These are phyloP conservation scores for Phyllopteryx taeniolatus DNA, from an alignment of 2,113 vertebrate genomes.

Conservation along the genomic window DNA sequence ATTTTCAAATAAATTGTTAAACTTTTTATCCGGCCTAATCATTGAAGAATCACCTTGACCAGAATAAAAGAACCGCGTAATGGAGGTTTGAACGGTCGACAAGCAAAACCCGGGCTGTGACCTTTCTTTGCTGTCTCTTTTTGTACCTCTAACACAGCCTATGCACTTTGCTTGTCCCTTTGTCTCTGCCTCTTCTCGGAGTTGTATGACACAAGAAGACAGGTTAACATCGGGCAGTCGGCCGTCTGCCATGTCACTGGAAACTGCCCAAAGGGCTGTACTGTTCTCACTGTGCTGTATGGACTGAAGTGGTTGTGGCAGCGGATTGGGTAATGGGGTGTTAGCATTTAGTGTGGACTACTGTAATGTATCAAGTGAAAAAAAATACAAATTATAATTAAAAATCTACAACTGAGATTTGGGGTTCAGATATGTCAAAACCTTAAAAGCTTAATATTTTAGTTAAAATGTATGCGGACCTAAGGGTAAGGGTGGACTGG, in stretches of 20 bases:
- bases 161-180: slow-evolving; percentile 3
- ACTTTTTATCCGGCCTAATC: too few species aligned
- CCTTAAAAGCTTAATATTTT: too few species aligned
- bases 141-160: too few species aligned
- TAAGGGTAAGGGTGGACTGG: too few species aligned
- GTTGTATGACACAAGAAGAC: slow-evolving; percentile 32
- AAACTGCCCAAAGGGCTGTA: slow-evolving; percentile 34
- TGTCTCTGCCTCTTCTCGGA: slow-evolving; percentile 6
- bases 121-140: too few species aligned
- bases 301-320: slow-evolving; percentile 17
- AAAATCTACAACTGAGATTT: background rate
- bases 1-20: too few species aligned
- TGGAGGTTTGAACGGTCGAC: too few species aligned
- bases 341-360: slow-evolving; percentile 1
- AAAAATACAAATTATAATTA: background rate
- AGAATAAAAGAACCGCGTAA: too few species aligned
- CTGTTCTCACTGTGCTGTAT: slow-evolving; percentile 7
- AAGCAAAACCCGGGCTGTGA: too few species aligned
- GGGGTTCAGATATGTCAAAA: too few species aligned
- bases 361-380: background rate
- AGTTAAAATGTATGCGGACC: too few species aligned
- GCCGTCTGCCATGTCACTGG: slow-evolving; percentile 19
- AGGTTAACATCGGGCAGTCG: slow-evolving; percentile 16
- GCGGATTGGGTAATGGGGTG: slow-evolving; percentile 1
- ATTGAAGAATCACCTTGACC: too few species aligned